phyloP scores from a whole-genome alignment of 2,888 invertebrate species.

The Parnassius mnemosyne region DNA sequence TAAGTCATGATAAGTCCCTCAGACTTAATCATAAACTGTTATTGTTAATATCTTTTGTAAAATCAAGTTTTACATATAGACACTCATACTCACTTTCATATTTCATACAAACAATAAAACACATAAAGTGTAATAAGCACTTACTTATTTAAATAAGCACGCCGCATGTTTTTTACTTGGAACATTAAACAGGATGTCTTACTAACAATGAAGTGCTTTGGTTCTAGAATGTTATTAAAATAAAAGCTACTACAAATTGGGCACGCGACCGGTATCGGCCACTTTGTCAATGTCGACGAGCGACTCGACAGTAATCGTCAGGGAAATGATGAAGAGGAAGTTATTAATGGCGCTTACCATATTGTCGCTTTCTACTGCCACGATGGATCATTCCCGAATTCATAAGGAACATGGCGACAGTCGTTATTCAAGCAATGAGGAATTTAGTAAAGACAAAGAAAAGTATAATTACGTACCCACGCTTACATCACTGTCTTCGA shows the following conservation, averaged over 20 bases:
- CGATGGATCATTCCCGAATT: neutral
- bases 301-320: conserved; percentile 10
- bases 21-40: too few species aligned
- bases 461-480: conserved; percentile 32
- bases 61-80: too few species aligned
- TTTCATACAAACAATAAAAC: too few species aligned
- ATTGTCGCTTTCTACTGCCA: conserved; percentile 13
- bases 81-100: too few species aligned
- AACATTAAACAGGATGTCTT: conserved; percentile 25
- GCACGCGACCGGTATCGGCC: conserved; percentile 14
- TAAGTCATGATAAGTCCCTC: too few species aligned
- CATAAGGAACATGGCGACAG: conserved; percentile 3
- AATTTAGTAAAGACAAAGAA: neutral
- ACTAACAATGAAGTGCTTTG: conserved; percentile 16
- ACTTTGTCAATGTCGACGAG: conserved; percentile 18
- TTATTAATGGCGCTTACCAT: conserved; percentile 18
- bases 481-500: conserved; percentile 31
- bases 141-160: conserved; percentile 19
- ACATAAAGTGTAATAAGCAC: neutral
- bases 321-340: conserved; percentile 23
- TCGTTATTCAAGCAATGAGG: neutral
- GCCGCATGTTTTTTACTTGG: conserved; percentile 13
- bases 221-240: conserved; percentile 21
- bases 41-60: too few species aligned
- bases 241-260: conserved; percentile 17